phyloP scores from a whole-genome alignment of 2,797 vertebrate species.

The Pterois miles region DNA sequence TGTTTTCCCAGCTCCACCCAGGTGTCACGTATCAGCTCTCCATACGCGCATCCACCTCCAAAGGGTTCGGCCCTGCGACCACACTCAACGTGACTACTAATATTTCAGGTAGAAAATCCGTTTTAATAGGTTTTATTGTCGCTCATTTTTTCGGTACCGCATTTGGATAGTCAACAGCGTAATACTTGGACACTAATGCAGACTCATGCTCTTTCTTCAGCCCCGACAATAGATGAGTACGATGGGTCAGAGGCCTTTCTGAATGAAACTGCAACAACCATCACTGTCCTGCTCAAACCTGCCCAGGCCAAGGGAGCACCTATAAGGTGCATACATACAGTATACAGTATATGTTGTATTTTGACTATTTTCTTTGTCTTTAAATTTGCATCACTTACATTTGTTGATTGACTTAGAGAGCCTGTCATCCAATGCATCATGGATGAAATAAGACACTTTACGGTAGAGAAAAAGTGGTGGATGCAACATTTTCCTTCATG shows the following conservation, averaged over 20 bases:
- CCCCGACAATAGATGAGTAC: slow-evolving; percentile 96
- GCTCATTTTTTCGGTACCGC: not conserved
- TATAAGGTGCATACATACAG: slow-evolving; percentile 86
- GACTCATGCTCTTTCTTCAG: slow-evolving; percentile 67
- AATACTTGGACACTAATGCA: not conserved
- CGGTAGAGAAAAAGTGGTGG: too few species aligned
- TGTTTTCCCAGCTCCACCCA: slow-evolving; percentile 94
- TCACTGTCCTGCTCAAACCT: slow-evolving; percentile 96
- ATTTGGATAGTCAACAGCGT: not conserved
- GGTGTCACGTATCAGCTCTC: slow-evolving; percentile 97
- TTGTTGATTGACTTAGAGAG: not conserved
- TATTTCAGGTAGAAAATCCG: slow-evolving; percentile 89
- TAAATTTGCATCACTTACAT: too few species aligned
- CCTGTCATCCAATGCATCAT: too few species aligned
- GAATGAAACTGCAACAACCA: slow-evolving; percentile 98
- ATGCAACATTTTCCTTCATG: not conserved
- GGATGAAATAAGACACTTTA: too few species aligned
- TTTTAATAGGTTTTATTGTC: not conserved
- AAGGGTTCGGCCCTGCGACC: slow-evolving; percentile 93
- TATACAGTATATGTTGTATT: too few species aligned
- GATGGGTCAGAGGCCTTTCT: slow-evolving; percentile 94
- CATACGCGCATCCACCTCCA: slow-evolving; percentile 94
- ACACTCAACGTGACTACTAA: slow-evolving; percentile 97
- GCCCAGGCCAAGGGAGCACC: slow-evolving; percentile 98
- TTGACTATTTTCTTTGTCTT: too few species aligned